Evolutionary conservation across 2,113 vertebrate species (phyloP).

Genomic region (Sinocyclocheilus maitianheensis): DNA sequence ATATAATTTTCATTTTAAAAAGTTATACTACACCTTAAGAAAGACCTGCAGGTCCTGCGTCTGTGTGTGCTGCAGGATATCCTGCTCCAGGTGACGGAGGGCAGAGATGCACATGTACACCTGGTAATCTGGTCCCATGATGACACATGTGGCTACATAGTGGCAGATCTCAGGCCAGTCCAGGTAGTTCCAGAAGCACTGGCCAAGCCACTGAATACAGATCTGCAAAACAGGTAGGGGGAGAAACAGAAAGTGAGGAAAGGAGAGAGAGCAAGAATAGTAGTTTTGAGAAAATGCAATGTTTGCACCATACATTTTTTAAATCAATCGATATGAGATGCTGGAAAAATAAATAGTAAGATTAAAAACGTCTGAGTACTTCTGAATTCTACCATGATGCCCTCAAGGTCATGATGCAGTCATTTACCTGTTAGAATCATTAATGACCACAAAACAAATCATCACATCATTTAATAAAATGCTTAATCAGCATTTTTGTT

Average conservation of each 20-base stretch:
- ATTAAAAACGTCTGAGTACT: not conserved
- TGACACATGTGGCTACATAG: conserved; percentile 85
- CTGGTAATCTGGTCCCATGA: conserved; percentile 94
- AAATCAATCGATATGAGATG: conserved; percentile 26
- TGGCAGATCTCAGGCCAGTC: conserved; percentile 94
- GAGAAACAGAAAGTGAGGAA: not conserved
- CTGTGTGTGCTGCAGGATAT: conserved; percentile 88
- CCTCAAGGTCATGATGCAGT: not conserved
- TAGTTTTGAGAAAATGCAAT: not conserved
- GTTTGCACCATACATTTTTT: conserved; percentile 10
- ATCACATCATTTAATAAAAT: not conserved
- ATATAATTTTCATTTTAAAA: too few species aligned
- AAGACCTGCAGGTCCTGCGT: conserved; percentile 90
- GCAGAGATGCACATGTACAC: conserved; percentile 89
- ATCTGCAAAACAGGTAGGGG: conserved; percentile 74
- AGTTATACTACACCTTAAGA: conserved; percentile 83
- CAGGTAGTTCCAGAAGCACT: conserved; percentile 98
- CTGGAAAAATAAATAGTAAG: not conserved
- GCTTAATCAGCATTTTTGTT: not conserved
- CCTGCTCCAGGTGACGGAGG: conserved; percentile 88
- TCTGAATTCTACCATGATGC: not conserved
- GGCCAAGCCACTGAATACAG: conserved; percentile 91
- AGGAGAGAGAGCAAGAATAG: not conserved
- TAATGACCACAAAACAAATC: not conserved
- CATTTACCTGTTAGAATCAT: not conserved